A percentile compares a stretch with the other conserved stretches of the same genome.
Conservation (phyloP, 2,888 invertebrate genomes). For the Alviniconcha strummeri region DNA sequence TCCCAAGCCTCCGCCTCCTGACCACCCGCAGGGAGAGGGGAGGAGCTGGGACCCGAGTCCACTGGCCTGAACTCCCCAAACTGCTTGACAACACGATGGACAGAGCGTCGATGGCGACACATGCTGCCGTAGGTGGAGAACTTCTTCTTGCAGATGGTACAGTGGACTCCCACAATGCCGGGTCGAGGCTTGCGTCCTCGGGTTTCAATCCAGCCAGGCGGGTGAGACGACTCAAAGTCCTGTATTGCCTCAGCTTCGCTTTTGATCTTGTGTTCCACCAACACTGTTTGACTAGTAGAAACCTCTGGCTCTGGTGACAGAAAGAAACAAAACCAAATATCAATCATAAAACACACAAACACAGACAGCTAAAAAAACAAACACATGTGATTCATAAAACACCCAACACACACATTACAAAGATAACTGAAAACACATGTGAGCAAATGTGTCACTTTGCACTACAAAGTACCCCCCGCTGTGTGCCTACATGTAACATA, state of each 20-base stretch:
- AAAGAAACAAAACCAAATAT: too few relatives aligned
- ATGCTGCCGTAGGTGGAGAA: conserved; percentile 73
- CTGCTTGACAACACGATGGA: conserved; percentile 57
- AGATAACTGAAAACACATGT: too few relatives aligned
- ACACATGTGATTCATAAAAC: too few relatives aligned
- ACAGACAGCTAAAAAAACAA: too few relatives aligned
- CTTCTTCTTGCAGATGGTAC: conserved; percentile 72
- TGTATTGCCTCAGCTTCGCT: conserved; percentile 16
- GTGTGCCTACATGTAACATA: too few relatives aligned
- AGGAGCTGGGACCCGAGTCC: neutral
- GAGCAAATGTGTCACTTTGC: too few relatives aligned
- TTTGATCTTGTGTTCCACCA: neutral
- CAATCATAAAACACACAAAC: too few relatives aligned
- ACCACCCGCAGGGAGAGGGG: neutral
- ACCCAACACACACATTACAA: too few relatives aligned
- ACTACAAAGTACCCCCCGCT: too few relatives aligned
- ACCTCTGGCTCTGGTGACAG: too few relatives aligned
- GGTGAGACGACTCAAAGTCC: conserved; percentile 13
- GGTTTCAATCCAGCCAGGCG: conserved; percentile 28
- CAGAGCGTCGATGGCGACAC: conserved; percentile 73
- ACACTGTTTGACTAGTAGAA: too few relatives aligned
- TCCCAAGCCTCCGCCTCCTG: conserved; percentile 1
- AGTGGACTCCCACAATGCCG: conserved; percentile 44
- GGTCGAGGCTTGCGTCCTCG: conserved; percentile 28
- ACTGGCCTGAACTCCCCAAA: neutral